A percentile compares a stretch with the other conserved stretches of the same genome.
These are phyloP conservation scores for Lepidostoma basale DNA, from an alignment of 1,140 invertebrate genomes.

Conservation along the genomic window DNA sequence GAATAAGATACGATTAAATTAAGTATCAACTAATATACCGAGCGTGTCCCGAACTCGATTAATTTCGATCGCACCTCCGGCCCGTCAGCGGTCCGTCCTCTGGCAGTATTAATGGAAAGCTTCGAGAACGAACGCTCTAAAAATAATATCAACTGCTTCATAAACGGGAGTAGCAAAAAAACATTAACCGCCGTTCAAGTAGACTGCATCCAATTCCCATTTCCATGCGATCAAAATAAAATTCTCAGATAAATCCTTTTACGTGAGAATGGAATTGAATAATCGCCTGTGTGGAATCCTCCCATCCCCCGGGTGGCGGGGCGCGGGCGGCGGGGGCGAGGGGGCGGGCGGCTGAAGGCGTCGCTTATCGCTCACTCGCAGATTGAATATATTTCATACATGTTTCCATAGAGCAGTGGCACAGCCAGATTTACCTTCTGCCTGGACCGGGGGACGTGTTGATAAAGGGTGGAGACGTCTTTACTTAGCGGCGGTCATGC, in stretches of 20 bases:
- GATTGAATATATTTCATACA: constrained; percentile 48
- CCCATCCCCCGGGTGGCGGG: constrained; percentile 4
- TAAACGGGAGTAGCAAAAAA: constrained; percentile 18
- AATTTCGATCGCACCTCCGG: no score
- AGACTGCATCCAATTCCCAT: constrained; percentile 26
- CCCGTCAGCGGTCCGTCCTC: no score
- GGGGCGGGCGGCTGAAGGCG: constrained; percentile 37
- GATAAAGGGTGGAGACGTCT: background rate
- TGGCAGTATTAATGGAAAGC: constrained; percentile 18
- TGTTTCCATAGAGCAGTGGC: constrained; percentile 41
- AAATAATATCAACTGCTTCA: constrained; percentile 14
- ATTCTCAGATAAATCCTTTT: constrained; percentile 29
- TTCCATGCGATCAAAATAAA: constrained; percentile 25
- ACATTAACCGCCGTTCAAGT: constrained; percentile 19
- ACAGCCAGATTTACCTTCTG: constrained; percentile 14
- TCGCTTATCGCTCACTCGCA: constrained; percentile 47
- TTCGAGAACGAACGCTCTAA: background rate
- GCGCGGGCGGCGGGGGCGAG: background rate
- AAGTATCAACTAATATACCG: no score
- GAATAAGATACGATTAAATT: no score
- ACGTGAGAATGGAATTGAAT: constrained; percentile 31
- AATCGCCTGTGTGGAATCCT: constrained; percentile 18
- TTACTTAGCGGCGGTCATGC: no score
- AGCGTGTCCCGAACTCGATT: no score
- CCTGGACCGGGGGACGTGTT: constrained; percentile 10